phyloP scores from a whole-genome alignment of 92 coral and sea anemone species.

The Heteractis magnifica region DNA sequence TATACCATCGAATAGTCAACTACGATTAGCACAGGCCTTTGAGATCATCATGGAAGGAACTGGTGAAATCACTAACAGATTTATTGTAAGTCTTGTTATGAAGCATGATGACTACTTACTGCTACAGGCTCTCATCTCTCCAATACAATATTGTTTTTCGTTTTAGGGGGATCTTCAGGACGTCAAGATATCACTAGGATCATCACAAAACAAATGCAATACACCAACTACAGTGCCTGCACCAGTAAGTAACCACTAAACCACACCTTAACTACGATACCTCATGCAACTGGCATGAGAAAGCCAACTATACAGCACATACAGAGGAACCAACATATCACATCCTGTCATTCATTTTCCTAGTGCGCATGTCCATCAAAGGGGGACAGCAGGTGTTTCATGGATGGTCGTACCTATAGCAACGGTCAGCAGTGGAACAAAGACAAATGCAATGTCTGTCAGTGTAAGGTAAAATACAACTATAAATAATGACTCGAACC shows the following conservation, averaged over 20 bases:
- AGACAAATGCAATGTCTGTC: constrained; percentile 66
- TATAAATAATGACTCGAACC: not conserved
- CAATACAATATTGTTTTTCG: not conserved
- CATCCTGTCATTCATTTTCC: not conserved
- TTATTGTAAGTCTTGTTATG: constrained; percentile 34
- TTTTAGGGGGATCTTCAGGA: constrained; percentile 81
- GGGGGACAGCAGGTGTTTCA: constrained; percentile 59
- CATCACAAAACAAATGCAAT: constrained; percentile 3
- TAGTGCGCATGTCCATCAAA: constrained; percentile 64
- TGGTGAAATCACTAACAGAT: constrained; percentile 37
- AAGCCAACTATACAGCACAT: not conserved
- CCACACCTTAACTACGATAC: not conserved
- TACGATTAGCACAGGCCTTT: constrained; percentile 72
- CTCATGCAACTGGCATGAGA: not conserved
- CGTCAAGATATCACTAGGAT: constrained; percentile 71
- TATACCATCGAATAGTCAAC: constrained; percentile 44
- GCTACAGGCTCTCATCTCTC: not conserved
- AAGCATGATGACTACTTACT: not conserved
- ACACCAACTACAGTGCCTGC: constrained; percentile 24
- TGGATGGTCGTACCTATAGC: constrained; percentile 53
- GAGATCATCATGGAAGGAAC: constrained; percentile 37
- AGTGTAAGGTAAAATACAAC: constrained; percentile 65
- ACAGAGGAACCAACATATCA: not conserved
- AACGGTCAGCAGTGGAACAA: constrained; percentile 75
- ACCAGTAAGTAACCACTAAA: constrained; percentile 24